A percentile compares a stretch with the other conserved stretches of the same genome.
phyloP scores from a whole-genome alignment of 2,888 invertebrate species.

The Cantharis flavilabris region DNA sequence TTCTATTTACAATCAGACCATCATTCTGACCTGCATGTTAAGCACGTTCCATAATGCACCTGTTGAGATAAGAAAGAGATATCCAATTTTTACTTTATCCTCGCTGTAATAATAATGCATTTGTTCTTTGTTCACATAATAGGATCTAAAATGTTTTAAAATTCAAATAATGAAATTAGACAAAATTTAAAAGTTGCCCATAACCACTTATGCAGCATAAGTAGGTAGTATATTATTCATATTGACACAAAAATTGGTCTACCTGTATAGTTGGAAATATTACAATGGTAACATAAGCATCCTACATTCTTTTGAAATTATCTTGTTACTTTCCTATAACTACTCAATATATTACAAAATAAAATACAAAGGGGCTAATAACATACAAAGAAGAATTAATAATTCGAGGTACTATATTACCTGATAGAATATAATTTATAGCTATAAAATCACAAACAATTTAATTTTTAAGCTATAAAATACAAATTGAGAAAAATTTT shows the following conservation, averaged over 20 bases:
- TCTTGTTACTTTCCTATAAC: background rate
- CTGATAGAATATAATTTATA: background rate
- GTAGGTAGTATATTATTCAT: background rate
- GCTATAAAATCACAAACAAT: background rate
- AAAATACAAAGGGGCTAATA: background rate
- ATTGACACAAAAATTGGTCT: background rate
- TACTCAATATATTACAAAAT: background rate
- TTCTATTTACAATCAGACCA: background rate
- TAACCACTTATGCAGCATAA: background rate
- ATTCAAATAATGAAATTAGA: background rate
- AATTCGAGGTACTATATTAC: no score
- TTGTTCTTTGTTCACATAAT: background rate
- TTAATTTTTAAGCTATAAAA: background rate
- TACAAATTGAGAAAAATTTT: background rate
- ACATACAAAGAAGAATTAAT: background rate
- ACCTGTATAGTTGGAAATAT: background rate
- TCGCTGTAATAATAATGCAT: background rate
- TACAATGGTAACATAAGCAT: background rate
- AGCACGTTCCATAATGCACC: background rate
- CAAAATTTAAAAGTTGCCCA: background rate
- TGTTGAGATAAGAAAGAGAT: background rate
- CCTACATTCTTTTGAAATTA: background rate
- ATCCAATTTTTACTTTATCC: background rate
- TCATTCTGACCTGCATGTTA: background rate
- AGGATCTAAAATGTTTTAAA: background rate